Conservation (phyloP, 2,113 vertebrate species). For the Strigops habroptila region DNA sequence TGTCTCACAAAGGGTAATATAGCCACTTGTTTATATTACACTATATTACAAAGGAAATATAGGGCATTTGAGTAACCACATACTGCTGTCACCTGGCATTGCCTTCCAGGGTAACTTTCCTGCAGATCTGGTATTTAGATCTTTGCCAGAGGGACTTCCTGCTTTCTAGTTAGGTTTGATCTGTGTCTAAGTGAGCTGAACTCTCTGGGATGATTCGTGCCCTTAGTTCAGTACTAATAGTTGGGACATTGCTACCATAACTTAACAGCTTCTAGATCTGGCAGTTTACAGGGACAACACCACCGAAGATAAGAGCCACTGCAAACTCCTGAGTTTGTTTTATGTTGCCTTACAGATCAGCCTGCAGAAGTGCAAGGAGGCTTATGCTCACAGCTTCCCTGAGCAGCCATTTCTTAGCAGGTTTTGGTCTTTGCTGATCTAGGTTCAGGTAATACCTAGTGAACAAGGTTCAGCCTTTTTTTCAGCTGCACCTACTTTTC, state of each 20-base stretch:
- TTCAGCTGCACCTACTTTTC: neutral
- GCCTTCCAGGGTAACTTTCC: neutral
- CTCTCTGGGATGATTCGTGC: neutral
- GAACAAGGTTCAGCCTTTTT: neutral
- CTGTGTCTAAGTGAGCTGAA: neutral
- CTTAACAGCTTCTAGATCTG: neutral
- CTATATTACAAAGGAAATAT: neutral
- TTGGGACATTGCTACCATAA: rapidly evolving
- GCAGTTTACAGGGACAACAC: neutral
- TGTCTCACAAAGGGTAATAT: neutral
- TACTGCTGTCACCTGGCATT: neutral
- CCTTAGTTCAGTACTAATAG: neutral
- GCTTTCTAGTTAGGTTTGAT: neutral
- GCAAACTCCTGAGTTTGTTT: neutral
- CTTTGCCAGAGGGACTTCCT: neutral
- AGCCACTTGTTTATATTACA: neutral
- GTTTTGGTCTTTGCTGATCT: neutral
- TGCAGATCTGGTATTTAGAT: neutral
- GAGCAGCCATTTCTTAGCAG: neutral
- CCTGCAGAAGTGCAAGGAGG: neutral
- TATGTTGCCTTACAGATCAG: neutral
- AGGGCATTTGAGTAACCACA: neutral
- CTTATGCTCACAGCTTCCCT: neutral
- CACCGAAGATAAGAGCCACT: neutral
- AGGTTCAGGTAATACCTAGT: neutral